Evolutionary conservation across 2,113 vertebrate species (phyloP).

Genomic region (Aldabrachelys gigantea): DNA sequence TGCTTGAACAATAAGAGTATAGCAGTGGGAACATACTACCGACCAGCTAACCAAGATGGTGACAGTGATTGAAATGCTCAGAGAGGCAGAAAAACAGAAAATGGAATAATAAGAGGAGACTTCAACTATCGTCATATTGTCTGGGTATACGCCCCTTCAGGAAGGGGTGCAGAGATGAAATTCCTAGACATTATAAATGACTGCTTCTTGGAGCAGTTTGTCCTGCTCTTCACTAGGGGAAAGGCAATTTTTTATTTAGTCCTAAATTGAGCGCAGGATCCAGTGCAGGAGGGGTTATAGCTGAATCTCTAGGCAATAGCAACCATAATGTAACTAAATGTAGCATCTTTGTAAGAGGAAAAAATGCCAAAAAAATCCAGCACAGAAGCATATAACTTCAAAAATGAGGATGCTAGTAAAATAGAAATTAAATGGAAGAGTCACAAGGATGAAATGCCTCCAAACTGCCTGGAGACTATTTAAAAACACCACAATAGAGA

Average conservation of each 20-base stretch:
- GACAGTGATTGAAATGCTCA: background rate
- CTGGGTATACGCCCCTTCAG: background rate
- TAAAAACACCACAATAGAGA: background rate
- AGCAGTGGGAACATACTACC: background rate
- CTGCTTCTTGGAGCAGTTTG: background rate
- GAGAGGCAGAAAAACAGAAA: background rate
- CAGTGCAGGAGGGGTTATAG: background rate
- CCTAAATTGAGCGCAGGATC: background rate
- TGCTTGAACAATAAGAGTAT: background rate
- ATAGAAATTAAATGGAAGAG: background rate
- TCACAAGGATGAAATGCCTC: background rate
- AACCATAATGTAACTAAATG: background rate
- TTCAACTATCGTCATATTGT: background rate
- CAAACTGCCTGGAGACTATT: background rate
- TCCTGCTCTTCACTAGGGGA: background rate
- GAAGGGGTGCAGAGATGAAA: background rate
- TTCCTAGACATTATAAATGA: background rate
- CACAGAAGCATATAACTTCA: background rate
- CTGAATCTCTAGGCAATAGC: background rate
- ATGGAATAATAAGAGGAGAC: background rate
- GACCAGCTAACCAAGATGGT: background rate
- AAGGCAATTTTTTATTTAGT: background rate
- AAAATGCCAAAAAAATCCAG: background rate
- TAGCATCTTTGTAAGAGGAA: background rate
- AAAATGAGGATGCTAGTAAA: background rate